Evolutionary conservation across 2,797 vertebrate species (phyloP), one percentile per base, ranked within the genome.

Genomic region (Fistularia commersonii): DNA sequence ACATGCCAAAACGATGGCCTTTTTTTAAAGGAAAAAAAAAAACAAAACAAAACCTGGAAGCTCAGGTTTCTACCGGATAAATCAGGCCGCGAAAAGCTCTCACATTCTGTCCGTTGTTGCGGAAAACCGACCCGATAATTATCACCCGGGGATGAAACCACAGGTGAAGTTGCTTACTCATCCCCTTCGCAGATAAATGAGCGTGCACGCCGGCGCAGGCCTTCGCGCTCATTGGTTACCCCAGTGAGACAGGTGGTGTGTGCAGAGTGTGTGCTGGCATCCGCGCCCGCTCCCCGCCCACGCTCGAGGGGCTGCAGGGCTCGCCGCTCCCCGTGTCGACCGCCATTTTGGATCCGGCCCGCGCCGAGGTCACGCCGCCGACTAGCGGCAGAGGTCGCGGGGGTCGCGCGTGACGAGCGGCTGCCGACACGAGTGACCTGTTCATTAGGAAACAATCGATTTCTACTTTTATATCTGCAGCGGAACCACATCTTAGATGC

Each of bases 231-330:
- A 66, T 81, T 82, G 66, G 61, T 78, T 76, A 70, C 61, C 67
- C 50, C 0, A 56, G 68, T 74, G 74, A 79, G 81, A 76, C 79
- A 83, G 80, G 79, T 84, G 82, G 77, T 75, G 78, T 71, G 76
- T 64, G 61, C 55, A 61, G 57, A 69, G 76, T 59, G 32, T 70
- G 77, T 45, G 63, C 78, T 82, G 82, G 76, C 82, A 74, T 64
- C 66, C 54, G 75, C 66, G 55, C 42, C 64, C 45, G 61, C 66
- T 74, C 7, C 6, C 73, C 65, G 44, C 82, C 80, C 53, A 84
- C 79, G 59, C 80, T 59, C 11, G n/a, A 50, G 61, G 7, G 32
- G 23, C 23, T 23, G 23, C 23, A 23, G 23, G 23, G 23, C 23
- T 23, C 23, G 4, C 2, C 23, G 23, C 23, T 23, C 23, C 23